Evolutionary conservation across 2,888 invertebrate species (phyloP).

Genomic region (Allophyes oxyacanthae): DNA sequence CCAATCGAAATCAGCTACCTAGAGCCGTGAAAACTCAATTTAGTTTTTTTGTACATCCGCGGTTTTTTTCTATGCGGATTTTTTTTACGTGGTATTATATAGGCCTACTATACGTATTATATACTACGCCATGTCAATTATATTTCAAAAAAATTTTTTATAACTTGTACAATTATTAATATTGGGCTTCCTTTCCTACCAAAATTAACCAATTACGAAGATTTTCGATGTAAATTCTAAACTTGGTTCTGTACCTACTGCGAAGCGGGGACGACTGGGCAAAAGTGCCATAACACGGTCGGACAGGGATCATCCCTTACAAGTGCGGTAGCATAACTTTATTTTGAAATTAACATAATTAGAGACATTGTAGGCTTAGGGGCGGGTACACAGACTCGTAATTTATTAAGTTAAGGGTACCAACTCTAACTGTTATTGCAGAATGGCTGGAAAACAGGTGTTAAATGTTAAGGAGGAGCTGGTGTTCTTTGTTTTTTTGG

Average conservation of each 20-base stretch:
- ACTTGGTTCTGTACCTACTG: slow-evolving; percentile 51
- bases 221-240: too few relatives aligned
- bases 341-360: slow-evolving; percentile 87
- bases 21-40: too few relatives aligned
- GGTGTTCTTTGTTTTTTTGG: slow-evolving; percentile 8
- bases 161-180: too few relatives aligned
- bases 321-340: slow-evolving; percentile 85
- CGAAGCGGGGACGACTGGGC: slow-evolving; percentile 68
- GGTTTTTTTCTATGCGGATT: too few relatives aligned
- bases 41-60: too few relatives aligned
- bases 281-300: slow-evolving; percentile 67
- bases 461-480: slow-evolving; percentile 59
- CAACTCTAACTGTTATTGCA: slow-evolving; percentile 66
- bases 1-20: too few relatives aligned
- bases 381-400: slow-evolving; percentile 67
- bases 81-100: too few relatives aligned
- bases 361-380: slow-evolving; percentile 69
- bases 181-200: too few relatives aligned
- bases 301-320: slow-evolving; percentile 73
- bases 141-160: too few relatives aligned
- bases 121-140: too few relatives aligned
- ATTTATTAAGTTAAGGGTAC: slow-evolving; percentile 64
- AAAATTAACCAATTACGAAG: too few relatives aligned
- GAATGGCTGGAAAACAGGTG: slow-evolving; percentile 71
- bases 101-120: too few relatives aligned